Evolutionary conservation across 2,797 vertebrate species (phyloP), one percentile per base, ranked within the genome.

Genomic region (Crocodylus rhombifer): DNA sequence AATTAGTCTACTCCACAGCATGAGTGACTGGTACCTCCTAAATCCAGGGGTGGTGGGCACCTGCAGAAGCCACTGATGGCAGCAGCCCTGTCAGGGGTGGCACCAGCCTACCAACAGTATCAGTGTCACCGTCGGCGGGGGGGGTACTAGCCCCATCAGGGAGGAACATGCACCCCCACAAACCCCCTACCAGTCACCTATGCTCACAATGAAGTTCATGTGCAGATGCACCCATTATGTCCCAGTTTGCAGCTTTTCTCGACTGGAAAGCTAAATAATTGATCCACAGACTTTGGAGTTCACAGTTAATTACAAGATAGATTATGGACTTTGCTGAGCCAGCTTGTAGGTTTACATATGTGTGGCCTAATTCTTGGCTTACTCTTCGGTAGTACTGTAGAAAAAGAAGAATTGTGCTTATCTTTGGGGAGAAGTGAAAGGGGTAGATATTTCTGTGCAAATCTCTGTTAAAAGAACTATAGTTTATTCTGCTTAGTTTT

Each of bases 231-330:
- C 42, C 42, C 42, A 51, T 71, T 91, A 69, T 95, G 96, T 87
- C 75, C 82, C 88, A 91, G 81, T 94, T 95, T 95, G 69, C 60
- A 83, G n/a, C 77, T 84, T 91, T 88, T 83, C 84, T 60, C 83
- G 89, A 93, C 61, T 85, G 91, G 85, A 74, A 94, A 84, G 65
- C 58, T 75, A 21, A 86, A 76, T 77, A 92, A 92, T 81, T 95
- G 95, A 95, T 92, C 71, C 30, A 90, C 86, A 85, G 94, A 95
- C 94, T 97, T 86, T 88, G 90, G 80, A 94, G 91, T 67, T 92
- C 89, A 58, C 77, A 80, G 64, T 91, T 93, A 96, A 97, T 97
- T 96, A 95, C 5, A 18, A 95, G 77, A 26, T 81, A 95, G 89
- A 85, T 92, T 73, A 82, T 93, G 91, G 79, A 73, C 95, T 95